phyloP scores from a whole-genome alignment of 2,888 invertebrate genomes.

The Thysanoteuthis rhombus region DNA sequence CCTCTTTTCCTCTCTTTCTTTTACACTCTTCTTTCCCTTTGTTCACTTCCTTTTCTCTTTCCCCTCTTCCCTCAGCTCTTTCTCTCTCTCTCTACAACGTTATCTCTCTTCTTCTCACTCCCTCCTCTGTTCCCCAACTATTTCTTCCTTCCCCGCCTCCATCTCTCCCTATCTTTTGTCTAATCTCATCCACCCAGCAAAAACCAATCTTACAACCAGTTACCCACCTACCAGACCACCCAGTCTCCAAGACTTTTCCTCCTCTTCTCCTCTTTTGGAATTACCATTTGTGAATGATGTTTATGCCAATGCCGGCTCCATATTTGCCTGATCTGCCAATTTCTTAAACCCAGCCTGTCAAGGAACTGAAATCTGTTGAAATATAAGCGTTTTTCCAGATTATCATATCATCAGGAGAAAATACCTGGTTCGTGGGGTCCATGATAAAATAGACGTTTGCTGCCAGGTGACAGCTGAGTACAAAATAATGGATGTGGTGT shows the following conservation, averaged over 20 bases:
- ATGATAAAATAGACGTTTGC: conserved; percentile 12
- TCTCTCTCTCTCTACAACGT: background rate
- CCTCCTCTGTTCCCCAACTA: background rate
- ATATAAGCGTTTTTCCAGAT: background rate
- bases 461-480: background rate
- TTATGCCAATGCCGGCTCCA: background rate
- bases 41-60: background rate
- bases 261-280: background rate
- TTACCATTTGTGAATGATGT: background rate
- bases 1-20: background rate
- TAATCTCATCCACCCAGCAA: background rate
- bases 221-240: background rate
- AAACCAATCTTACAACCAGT: background rate
- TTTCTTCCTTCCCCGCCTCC: background rate
- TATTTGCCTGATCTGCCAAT: background rate
- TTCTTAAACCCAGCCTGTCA: background rate
- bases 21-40: background rate
- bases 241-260: background rate
- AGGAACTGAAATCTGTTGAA: background rate
- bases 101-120: background rate
- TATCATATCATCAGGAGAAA: background rate
- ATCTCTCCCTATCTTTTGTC: background rate
- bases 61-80: background rate
- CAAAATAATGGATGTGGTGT: background rate
- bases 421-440: background rate